Percentiles rank a stretch among this genome's conserved stretches.
These are phyloP conservation scores for Drosophila borborema DNA, from an alignment of 2,888 invertebrate species.

Conservation along the genomic window DNA sequence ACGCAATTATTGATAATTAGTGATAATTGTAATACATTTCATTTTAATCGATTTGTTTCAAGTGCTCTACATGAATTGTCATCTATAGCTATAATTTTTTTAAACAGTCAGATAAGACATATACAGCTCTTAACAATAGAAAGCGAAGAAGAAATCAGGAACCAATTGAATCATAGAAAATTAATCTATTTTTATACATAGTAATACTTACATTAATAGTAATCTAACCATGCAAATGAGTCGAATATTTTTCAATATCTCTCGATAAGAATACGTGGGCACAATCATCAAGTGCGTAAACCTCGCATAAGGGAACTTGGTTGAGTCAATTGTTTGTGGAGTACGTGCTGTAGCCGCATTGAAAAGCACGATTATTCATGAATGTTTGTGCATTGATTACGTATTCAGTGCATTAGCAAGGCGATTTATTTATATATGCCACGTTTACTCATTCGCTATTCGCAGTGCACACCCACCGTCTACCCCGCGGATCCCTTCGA, in stretches of 20 bases:
- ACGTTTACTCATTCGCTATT: constrained; percentile 21
- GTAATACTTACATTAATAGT: not conserved
- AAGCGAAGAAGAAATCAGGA: too few species aligned
- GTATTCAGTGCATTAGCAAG: constrained; percentile 32
- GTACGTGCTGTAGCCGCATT: constrained; percentile 34
- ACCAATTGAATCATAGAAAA: not conserved
- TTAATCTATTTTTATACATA: not conserved
- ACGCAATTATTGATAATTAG: constrained; percentile 33
- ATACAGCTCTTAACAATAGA: not conserved
- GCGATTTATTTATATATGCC: not conserved
- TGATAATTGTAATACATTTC: constrained; percentile 13
- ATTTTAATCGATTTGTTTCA: constrained; percentile 19
- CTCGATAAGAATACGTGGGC: not conserved
- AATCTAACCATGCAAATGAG: not conserved
- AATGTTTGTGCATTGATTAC: not conserved
- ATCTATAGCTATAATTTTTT: not conserved
- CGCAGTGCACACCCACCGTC: constrained; percentile 94
- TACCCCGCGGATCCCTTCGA: constrained; percentile 95
- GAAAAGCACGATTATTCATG: constrained; percentile 12
- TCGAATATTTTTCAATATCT: not conserved
- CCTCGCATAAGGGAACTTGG: constrained; percentile 1
- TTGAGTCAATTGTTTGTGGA: constrained; percentile 32
- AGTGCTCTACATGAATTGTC: constrained; percentile 15
- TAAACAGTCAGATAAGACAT: constrained; percentile 3
- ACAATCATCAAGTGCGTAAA: constrained; percentile 2